Evolutionary conservation across 2,113 vertebrate genomes (phyloP).

Genomic region (Grantiella picta): DNA sequence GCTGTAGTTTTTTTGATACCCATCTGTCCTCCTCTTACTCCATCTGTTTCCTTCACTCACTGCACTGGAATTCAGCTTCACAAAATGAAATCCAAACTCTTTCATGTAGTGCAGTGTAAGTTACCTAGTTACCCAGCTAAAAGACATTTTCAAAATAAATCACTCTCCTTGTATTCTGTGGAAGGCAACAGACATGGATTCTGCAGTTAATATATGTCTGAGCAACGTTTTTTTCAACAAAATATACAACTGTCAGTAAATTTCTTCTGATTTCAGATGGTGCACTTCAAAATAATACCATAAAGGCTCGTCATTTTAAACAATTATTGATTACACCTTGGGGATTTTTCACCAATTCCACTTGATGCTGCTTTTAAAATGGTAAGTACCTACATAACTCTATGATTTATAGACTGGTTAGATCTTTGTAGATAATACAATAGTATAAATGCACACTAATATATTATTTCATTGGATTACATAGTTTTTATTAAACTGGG

Average conservation of each 20-base stretch:
- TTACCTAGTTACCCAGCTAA: constrained; percentile 44
- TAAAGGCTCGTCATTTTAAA: constrained; percentile 43
- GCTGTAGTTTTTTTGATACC: constrained; percentile 16
- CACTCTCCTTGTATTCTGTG: constrained; percentile 44
- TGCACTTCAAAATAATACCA: constrained; percentile 6
- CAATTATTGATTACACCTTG: constrained; percentile 22
- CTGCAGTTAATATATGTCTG: constrained; percentile 38
- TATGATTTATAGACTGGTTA: neutral
- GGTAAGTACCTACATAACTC: constrained; percentile 61
- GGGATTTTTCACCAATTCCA: neutral
- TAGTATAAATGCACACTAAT: constrained; percentile 2
- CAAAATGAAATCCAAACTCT: constrained; percentile 58
- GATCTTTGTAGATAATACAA: constrained; percentile 9
- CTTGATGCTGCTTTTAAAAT: constrained; percentile 19
- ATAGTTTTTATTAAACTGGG: constrained; percentile 20
- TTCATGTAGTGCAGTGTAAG: constrained; percentile 42
- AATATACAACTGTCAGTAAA: constrained; percentile 19
- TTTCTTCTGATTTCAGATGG: constrained; percentile 60
- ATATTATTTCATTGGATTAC: neutral
- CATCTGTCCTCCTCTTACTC: constrained; percentile 42
- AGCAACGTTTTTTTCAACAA: constrained; percentile 17
- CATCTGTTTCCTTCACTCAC: constrained; percentile 76
- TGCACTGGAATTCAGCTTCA: constrained; percentile 49
- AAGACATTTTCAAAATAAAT: constrained; percentile 66
- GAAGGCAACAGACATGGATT: constrained; percentile 62